phyloP scores from a whole-genome alignment of 2,797 vertebrate genomes.

The Pteronotus mesoamericanus region DNA sequence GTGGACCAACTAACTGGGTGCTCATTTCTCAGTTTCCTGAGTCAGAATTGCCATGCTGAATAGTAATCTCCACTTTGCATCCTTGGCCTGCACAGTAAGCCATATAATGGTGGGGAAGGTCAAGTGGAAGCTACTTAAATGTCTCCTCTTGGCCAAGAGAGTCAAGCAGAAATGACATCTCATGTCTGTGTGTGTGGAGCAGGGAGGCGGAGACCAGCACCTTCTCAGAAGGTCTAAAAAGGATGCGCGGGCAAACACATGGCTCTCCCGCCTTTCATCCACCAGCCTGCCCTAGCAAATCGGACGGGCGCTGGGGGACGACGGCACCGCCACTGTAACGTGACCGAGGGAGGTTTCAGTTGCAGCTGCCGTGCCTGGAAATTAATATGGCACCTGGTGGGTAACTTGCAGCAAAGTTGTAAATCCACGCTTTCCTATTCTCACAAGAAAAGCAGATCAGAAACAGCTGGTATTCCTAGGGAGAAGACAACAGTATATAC shows the following conservation, averaged over 20 bases:
- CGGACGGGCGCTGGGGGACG: neutral
- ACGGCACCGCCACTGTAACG: too few species aligned
- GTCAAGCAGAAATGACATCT: neutral
- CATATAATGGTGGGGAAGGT: neutral
- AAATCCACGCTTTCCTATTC: neutral
- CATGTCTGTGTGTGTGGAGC: neutral
- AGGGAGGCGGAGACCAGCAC: neutral
- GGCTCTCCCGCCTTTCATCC: neutral
- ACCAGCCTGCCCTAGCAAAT: neutral
- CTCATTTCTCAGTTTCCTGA: neutral
- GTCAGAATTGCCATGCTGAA: neutral
- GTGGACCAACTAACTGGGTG: fast-evolving
- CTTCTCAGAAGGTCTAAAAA: neutral
- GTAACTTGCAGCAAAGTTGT: neutral
- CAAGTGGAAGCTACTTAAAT: neutral
- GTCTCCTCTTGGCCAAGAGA: neutral
- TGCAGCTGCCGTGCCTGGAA: neutral
- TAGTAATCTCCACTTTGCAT: neutral
- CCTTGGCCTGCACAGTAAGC: neutral
- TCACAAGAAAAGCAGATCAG: neutral
- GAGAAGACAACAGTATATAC: neutral
- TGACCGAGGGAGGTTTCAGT: neutral
- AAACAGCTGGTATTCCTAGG: neutral
- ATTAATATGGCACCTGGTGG: neutral
- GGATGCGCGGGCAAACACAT: neutral